Evolutionary conservation across 2,113 vertebrate genomes (phyloP).

Genomic region (Prionailurus bengalensis): DNA sequence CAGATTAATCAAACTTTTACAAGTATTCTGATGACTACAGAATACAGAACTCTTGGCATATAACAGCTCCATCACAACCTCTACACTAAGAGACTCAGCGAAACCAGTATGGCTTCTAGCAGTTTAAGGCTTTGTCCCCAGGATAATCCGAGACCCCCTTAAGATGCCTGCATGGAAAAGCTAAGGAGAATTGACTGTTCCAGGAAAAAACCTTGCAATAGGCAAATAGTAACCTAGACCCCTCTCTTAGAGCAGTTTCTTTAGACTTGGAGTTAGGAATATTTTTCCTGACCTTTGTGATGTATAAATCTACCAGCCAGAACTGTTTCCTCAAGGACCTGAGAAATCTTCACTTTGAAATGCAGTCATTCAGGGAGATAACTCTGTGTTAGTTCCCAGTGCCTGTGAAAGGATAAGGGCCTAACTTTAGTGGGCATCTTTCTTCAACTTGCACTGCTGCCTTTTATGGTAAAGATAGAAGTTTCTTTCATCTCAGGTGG

Average conservation of each 20-base stretch:
- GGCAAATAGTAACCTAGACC: not conserved
- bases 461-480: not conserved
- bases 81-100: not conserved
- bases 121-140: not conserved
- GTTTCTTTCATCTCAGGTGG: not conserved
- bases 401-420: not conserved
- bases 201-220: not conserved
- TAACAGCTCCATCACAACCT: not conserved
- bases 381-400: not conserved
- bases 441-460: not conserved
- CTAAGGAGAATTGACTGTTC: not conserved
- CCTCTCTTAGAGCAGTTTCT: not conserved
- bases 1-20: not conserved
- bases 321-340: not conserved
- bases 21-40: not conserved
- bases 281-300: not conserved
- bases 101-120: not conserved
- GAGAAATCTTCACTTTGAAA: not conserved
- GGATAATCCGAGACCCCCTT: not conserved
- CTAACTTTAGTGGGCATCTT: not conserved
- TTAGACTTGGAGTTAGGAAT: not conserved
- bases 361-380: not conserved
- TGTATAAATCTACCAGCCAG: not conserved
- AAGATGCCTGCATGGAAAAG: not conserved
- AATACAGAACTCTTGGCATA: not conserved